Conservation (phyloP, 2,888 invertebrate species). For the Bembecia ichneumoniformis region DNA sequence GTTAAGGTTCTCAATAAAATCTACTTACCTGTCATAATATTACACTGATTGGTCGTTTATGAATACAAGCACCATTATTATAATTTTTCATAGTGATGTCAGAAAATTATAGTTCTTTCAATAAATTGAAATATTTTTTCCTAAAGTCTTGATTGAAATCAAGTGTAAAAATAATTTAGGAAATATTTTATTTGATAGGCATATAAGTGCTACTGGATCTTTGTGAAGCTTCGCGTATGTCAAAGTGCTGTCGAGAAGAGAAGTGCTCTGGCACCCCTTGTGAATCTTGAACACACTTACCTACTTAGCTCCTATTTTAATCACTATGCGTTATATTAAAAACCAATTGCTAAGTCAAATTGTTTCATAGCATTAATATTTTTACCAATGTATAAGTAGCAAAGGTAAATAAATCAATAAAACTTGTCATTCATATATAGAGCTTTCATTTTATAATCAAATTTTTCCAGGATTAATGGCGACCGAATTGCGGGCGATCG, state of each 20-base stretch:
- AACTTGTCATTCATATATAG: slow-evolving; percentile 33
- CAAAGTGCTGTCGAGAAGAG: slow-evolving; percentile 29
- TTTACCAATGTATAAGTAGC: slow-evolving; percentile 71
- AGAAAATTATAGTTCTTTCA: slow-evolving; percentile 30
- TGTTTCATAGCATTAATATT: slow-evolving; percentile 70
- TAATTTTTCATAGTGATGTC: slow-evolving; percentile 22
- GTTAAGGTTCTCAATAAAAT: too few relatives aligned
- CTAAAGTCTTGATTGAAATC: slow-evolving; percentile 19
- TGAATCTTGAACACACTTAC: slow-evolving; percentile 18
- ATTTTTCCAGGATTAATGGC: background rate
- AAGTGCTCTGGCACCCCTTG: slow-evolving; percentile 13
- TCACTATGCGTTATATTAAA: slow-evolving; percentile 42
- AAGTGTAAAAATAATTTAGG: slow-evolving; percentile 64
- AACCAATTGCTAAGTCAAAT: slow-evolving; percentile 67
- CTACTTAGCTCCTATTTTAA: slow-evolving; percentile 34
- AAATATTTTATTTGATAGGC: slow-evolving; percentile 60
- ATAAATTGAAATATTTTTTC: slow-evolving; percentile 27
- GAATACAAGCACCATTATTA: slow-evolving; percentile 10
- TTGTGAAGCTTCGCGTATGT: slow-evolving; percentile 48
- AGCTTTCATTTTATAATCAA: slow-evolving; percentile 3
- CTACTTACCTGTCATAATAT: slow-evolving; percentile 7
- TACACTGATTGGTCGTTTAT: slow-evolving; percentile 25
- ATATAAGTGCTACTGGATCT: slow-evolving; percentile 62
- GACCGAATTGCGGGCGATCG: too few relatives aligned
- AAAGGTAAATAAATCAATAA: slow-evolving; percentile 71